Evolutionary conservation across 2,888 invertebrate species (phyloP).

Genomic region (Ephialtes manifestator): DNA sequence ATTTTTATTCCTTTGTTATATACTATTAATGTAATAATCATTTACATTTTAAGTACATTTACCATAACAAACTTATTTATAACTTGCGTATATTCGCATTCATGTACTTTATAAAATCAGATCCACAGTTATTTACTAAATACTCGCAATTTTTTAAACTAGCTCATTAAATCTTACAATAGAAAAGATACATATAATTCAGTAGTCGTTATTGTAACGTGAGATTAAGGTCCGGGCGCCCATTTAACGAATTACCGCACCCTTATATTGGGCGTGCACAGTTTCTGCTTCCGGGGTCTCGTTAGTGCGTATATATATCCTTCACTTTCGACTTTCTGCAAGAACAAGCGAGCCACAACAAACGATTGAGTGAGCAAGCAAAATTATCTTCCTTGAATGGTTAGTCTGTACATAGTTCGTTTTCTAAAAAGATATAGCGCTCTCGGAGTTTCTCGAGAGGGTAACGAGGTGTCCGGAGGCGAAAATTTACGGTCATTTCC

Average conservation of each 20-base stretch:
- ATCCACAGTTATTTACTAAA: not conserved
- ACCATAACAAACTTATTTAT: not conserved
- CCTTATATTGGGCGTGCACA: not conserved
- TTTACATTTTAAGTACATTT: not conserved
- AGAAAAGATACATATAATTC: not conserved
- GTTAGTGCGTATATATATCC: not conserved
- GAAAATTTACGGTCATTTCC: conserved; percentile 65
- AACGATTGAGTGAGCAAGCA: conserved; percentile 37
- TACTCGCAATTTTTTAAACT: not conserved
- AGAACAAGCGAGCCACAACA: not conserved
- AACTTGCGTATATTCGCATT: not conserved
- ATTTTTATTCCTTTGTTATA: too few species aligned
- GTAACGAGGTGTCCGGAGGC: conserved; percentile 54
- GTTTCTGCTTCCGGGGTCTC: conserved; percentile 21
- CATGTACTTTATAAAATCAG: not conserved
- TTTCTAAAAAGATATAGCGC: conserved; percentile 31
- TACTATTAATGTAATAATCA: not conserved
- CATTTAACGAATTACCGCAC: conserved; percentile 31
- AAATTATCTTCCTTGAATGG: conserved; percentile 43
- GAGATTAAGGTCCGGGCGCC: not conserved
- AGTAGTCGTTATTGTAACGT: conserved; percentile 4
- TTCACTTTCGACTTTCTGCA: not conserved
- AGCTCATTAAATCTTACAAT: conserved; percentile 2
- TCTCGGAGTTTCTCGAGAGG: conserved; percentile 41
- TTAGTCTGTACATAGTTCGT: not conserved